Percentiles rank a stretch among this genome's conserved stretches.
phyloP scores from a whole-genome alignment of 2,113 vertebrate genomes.

The Columbina picui region DNA sequence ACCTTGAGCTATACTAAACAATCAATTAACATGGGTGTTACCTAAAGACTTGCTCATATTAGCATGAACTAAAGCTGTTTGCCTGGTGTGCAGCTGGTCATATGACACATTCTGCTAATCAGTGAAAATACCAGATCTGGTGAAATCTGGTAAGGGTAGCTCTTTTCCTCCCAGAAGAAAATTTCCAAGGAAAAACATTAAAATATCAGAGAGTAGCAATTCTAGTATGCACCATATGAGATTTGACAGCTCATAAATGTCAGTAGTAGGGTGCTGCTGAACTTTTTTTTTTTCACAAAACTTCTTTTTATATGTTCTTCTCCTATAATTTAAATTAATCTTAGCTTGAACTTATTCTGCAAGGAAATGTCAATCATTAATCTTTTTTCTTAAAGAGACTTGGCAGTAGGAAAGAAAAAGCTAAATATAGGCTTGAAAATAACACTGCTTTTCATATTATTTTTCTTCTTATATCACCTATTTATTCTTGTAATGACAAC shows the following conservation, averaged over 20 bases:
- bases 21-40: background rate
- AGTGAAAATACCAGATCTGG: background rate
- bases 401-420: background rate
- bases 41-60: background rate
- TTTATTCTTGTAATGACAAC: conserved; percentile 43
- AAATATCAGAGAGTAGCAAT: conserved; percentile 13
- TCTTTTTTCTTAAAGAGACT: conserved; percentile 1
- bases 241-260: conserved; percentile 48
- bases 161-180: background rate
- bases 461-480: conserved; percentile 26
- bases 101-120: background rate
- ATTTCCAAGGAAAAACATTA: background rate
- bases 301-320: conserved; percentile 22
- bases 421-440: conserved; percentile 40
- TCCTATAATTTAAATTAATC: conserved; percentile 40
- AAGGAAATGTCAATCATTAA: conserved; percentile 49
- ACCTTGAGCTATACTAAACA: background rate
- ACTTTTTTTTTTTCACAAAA: conserved; percentile 22
- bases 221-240: background rate
- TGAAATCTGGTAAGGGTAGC: background rate
- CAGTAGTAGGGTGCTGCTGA: background rate
- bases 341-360: conserved; percentile 7
- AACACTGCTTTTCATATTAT: background rate
- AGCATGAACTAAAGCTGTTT: background rate
- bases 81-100: background rate